These are phyloP conservation scores for Ispidina lecontei DNA, from an alignment of 2,797 vertebrate genomes.

Conservation along the genomic window DNA sequence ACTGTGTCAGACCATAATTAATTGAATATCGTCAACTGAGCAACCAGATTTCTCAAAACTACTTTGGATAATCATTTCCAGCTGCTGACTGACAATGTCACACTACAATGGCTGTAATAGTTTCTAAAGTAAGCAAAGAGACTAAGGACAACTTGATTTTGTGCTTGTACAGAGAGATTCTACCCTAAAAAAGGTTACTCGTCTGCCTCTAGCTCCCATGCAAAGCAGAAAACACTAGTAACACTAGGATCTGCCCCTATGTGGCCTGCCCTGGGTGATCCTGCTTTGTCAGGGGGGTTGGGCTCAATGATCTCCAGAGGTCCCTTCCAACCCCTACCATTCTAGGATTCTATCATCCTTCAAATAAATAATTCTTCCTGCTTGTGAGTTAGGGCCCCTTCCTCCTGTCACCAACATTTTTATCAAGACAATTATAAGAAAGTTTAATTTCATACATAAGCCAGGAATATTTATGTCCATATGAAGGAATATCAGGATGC, in stretches of 20 bases:
- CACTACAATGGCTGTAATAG: fast-evolving
- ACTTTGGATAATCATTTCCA: background rate
- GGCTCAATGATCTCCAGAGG: too few relatives aligned
- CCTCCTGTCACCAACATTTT: background rate
- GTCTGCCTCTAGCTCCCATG: background rate
- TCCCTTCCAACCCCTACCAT: too few relatives aligned
- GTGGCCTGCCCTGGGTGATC: too few relatives aligned
- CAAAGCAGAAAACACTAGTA: background rate
- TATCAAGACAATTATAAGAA: background rate
- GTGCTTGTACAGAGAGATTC: background rate
- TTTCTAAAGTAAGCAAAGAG: background rate
- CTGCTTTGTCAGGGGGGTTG: too few relatives aligned
- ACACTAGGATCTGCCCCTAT: too few relatives aligned
- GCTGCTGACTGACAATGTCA: background rate
- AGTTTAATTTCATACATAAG: background rate
- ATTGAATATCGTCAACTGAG: background rate
- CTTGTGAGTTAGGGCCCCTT: background rate
- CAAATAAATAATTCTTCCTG: background rate
- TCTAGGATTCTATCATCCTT: background rate
- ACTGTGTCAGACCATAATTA: background rate
- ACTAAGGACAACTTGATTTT: background rate
- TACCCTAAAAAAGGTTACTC: background rate
- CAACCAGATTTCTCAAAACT: background rate
- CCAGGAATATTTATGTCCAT: background rate
- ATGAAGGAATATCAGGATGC: background rate